phyloP scores from a whole-genome alignment of 2,113 vertebrate genomes.

The Oostethus manadensis region DNA sequence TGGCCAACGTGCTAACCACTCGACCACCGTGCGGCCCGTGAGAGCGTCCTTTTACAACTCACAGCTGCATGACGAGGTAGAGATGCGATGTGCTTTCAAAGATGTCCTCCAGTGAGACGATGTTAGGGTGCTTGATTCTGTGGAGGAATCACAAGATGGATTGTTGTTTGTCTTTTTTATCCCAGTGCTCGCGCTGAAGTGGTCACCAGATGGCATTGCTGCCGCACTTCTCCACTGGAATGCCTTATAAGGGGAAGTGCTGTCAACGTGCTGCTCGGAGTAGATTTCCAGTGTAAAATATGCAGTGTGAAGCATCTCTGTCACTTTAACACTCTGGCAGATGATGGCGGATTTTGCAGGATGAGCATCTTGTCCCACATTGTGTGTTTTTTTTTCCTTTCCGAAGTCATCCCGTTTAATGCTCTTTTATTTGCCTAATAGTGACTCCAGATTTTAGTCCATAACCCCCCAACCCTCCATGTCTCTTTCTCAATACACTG shows the following conservation, averaged over 20 bases:
- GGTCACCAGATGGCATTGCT: constrained; percentile 56
- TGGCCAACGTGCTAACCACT: too few relatives aligned
- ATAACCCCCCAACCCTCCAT: constrained; percentile 13
- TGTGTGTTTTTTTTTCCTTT: background rate
- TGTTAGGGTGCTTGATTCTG: constrained; percentile 96
- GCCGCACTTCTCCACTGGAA: constrained; percentile 27
- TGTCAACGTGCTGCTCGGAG: background rate
- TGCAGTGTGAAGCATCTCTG: constrained; percentile 14
- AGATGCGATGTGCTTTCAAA: constrained; percentile 93
- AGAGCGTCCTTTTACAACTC: constrained; percentile 61
- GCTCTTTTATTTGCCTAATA: constrained; percentile 12
- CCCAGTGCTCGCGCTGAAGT: constrained; percentile 5
- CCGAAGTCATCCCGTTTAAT: background rate
- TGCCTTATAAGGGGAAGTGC: background rate
- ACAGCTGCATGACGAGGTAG: constrained; percentile 99
- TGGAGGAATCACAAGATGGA: constrained; percentile 3
- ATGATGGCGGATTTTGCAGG: constrained; percentile 25
- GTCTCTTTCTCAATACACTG: constrained; percentile 61
- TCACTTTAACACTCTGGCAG: constrained; percentile 29
- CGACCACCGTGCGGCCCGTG: too few relatives aligned
- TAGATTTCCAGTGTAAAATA: constrained; percentile 1
- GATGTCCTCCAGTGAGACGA: constrained; percentile 94
- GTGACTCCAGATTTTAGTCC: constrained; percentile 19
- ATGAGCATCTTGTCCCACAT: constrained; percentile 9
- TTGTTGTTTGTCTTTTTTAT: background rate